Percentiles rank a stretch among this genome's conserved stretches.
Evolutionary conservation across 2,113 vertebrate species (phyloP).

Genomic region (Thryonomys swinderianus): DNA sequence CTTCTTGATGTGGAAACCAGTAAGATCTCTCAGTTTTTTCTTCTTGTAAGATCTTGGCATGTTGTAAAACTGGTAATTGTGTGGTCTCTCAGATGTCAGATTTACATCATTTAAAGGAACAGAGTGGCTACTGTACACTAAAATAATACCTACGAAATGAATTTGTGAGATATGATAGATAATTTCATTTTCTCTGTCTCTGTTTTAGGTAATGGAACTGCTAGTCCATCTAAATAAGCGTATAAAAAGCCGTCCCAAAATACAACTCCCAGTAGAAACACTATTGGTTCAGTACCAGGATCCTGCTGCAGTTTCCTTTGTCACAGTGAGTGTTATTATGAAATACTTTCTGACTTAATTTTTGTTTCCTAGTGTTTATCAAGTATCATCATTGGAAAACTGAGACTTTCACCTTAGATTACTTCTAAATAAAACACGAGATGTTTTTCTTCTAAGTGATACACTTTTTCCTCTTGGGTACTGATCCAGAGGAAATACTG

Average conservation of each 20-base stretch:
- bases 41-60: neutral
- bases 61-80: neutral
- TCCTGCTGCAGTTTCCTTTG: slow-evolving; percentile 97
- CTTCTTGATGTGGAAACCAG: slow-evolving; percentile 39
- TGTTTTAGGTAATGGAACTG: slow-evolving; percentile 96
- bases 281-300: slow-evolving; percentile 98
- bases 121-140: slow-evolving; percentile 16
- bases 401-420: slow-evolving; percentile 49
- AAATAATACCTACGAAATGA: slow-evolving; percentile 36
- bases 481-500: neutral
- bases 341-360: neutral
- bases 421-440: slow-evolving; percentile 16
- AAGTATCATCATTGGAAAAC: neutral
- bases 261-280: slow-evolving; percentile 98
- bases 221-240: slow-evolving; percentile 98
- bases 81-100: neutral
- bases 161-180: slow-evolving; percentile 31
- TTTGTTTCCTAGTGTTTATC: slow-evolving; percentile 21
- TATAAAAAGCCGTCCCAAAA: slow-evolving; percentile 98
- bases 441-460: slow-evolving; percentile 29
- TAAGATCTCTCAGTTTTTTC: neutral
- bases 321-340: slow-evolving; percentile 91
- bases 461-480: slow-evolving; percentile 4
- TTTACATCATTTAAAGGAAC: slow-evolving; percentile 26
- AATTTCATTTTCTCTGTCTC: slow-evolving; percentile 45